Percentiles rank a stretch among this genome's conserved stretches.
Conservation (phyloP, 1,140 invertebrate species). For the Scylla paramamosain region DNA sequence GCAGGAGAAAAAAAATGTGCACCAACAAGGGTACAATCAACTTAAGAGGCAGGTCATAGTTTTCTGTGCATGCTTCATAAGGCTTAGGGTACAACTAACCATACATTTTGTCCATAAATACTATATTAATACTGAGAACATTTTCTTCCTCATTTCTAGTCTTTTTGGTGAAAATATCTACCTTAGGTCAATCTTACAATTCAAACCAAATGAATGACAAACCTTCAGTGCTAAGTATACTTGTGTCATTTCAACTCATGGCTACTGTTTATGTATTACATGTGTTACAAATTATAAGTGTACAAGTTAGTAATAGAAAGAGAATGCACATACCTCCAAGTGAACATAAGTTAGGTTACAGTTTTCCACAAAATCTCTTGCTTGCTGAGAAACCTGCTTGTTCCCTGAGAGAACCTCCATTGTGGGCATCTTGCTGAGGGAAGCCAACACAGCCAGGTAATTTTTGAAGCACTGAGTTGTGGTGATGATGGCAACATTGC, state of each 20-base stretch:
- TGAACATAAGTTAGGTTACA: neutral
- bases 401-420: neutral
- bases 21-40: neutral
- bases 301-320: neutral
- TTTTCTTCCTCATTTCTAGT: no score
- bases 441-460: neutral
- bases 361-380: neutral
- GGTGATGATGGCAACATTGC: neutral
- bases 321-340: neutral
- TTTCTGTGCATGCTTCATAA: no score
- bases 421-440: neutral
- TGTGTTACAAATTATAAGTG: no score
- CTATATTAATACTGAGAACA: no score
- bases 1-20: neutral
- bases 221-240: no score
- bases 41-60: neutral
- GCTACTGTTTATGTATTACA: no score
- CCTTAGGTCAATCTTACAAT: no score
- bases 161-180: no score
- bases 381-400: neutral
- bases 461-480: neutral
- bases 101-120: no score
- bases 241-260: no score
- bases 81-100: no score
- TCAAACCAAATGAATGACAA: no score